Evolutionary conservation across 92 coral and sea anemone species (phyloP), one percentile per base, ranked within the genome.

Genomic region (Bergia sp.): DNA sequence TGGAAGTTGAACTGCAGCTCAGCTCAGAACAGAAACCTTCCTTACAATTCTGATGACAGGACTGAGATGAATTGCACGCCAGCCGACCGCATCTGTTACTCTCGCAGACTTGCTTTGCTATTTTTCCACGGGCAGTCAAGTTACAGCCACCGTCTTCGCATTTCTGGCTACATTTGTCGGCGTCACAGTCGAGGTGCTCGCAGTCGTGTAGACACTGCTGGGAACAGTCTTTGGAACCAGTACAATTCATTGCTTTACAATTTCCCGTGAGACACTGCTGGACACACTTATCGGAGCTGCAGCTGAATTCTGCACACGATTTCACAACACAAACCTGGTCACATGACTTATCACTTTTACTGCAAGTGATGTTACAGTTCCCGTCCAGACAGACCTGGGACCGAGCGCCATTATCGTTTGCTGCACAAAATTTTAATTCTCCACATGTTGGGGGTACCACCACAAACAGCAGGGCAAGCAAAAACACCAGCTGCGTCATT

Each of bases 281-380:
- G 16, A 36, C 82, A 79, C 82, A 79, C 39, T 79, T 79, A 36
- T 79, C 82, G 61, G 82, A 79, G 21, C 39, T 50, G 82, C 82
- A 79, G 64, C 37, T 45, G 65, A 79, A 37, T 40, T n/a, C 42
- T 11, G 61, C 64, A 29, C 82, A 79, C 40, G 65, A 15, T 20
- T 79, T 79, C 16, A 79, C 82, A n/a, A 79, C 82, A 49, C 82
- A 79, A 2, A 79, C 82, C 82, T 79, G 82, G 61, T 79, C 82
- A 47, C 82, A 79, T 20, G 82, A 79, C 20, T 37, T n/a, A 49
- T 49, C 82, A 44, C 65, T 79, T 40, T 43, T 79, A 66, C 41
- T 45, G 18, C 82, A 79, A 10, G 65, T 79, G 37, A 79, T n/a
- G 82, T 49, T 79, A 21, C 82, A 79, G 1, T 45, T 12, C 2